These are phyloP conservation scores for Trogon melanurus DNA, from an alignment of 2,113 vertebrate species.

Conservation along the genomic window DNA sequence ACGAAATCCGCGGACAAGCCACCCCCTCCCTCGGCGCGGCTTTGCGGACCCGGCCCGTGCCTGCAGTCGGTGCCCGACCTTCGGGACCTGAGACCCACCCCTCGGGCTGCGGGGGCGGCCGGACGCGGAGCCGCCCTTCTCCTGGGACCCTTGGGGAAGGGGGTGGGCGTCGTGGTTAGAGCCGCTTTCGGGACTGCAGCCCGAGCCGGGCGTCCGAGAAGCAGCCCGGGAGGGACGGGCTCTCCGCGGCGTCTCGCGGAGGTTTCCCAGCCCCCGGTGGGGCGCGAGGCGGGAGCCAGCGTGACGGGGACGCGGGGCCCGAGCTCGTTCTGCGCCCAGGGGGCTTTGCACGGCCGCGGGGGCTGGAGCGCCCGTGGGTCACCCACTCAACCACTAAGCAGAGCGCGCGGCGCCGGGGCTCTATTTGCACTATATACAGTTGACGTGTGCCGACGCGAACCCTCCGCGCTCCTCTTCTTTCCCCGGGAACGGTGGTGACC, in stretches of 20 bases:
- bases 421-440: conserved; percentile 63
- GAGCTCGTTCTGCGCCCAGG: not conserved
- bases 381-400: not conserved
- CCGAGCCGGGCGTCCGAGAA: not conserved
- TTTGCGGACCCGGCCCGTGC: not conserved
- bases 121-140: not conserved
- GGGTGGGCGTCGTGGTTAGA: not conserved
- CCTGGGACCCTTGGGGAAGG: not conserved
- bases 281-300: accelerated
- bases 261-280: accelerated
- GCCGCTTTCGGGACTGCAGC: not conserved
- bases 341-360: not conserved
- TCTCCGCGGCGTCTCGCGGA: accelerated
- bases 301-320: accelerated
- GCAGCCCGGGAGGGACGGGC: not conserved
- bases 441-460: not conserved
- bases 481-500: not conserved
- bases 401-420: not conserved
- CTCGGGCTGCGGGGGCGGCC: not conserved
- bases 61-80: not conserved
- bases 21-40: not conserved
- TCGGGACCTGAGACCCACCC: not conserved
- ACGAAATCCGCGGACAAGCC: not conserved
- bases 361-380: not conserved
- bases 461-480: not conserved